Base-by-base conservation (phyloP, 2,113 vertebrate species). In the Tetraodon nigroviridis region DNA sequence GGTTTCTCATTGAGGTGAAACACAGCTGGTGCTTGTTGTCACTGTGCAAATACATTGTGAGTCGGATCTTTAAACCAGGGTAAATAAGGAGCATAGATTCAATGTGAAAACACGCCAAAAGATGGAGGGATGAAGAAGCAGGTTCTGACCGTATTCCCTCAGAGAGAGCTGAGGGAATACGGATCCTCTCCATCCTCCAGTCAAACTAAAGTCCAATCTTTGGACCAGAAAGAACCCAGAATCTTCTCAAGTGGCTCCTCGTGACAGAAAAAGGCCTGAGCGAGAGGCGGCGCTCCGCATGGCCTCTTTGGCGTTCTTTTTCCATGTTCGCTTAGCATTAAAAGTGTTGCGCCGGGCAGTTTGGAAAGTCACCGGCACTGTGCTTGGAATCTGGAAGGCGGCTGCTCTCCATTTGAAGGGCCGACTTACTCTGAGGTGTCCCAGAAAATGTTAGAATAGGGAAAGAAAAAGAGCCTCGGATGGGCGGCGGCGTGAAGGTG, bases 341-440 rank as follows among this genome's bases (percentile, higher is more conserved):
- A 66, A 46, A 46, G 18, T 56, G 60, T 37, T 45, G 66, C 27
- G 19, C 52, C 56, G 40, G 40, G 57, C 57, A 61, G 48, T 52
- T 62, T 55, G 50, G 19, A 68, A 64, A 72, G 58, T 70, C 78
- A 66, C 51, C 58, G 18, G 32, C 49, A 48, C 51, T 75, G 61
- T 62, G 41, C 54, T 68, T 71, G 59, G 68, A 37, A 27, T 45
- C 51, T 60, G 53, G 22, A 10, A 63, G 61, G 69, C 55, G 66
- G 58, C 69, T 57, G 22, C 46, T 69, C 73, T 73, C 55, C 69
- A 67, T 69, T 75, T 71, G 57, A 70, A 49, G 70, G 49, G 24
- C 56, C 7, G 48, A 44, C 32, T 45, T 58, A 59, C 12, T 18
- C 18, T 18, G 24, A 52, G 58, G 19, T 52, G 44, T 55, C 52